Percentiles rank a stretch among this genome's conserved stretches.
Evolutionary conservation across 2,888 invertebrate species (phyloP).

Genomic region (Cephus spinipes): DNA sequence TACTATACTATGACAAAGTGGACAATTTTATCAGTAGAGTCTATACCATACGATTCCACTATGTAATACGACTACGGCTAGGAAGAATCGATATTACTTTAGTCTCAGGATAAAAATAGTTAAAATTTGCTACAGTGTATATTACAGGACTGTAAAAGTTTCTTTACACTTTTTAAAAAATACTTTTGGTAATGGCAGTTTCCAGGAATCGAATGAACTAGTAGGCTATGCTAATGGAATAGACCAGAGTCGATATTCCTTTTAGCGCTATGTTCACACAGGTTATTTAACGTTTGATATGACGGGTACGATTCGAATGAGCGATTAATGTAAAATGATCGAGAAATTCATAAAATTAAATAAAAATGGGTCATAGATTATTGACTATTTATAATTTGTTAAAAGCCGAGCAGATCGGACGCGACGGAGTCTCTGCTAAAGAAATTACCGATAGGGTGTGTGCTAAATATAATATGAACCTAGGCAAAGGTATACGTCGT

Average conservation of each 20-base stretch:
- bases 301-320: not conserved
- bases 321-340: not conserved
- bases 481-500: slow-evolving; percentile 40
- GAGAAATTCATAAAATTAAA: not conserved
- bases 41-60: not conserved
- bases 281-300: not conserved
- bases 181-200: not conserved
- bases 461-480: slow-evolving; percentile 37
- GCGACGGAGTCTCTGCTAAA: slow-evolving; percentile 38
- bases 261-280: not conserved
- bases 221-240: not conserved
- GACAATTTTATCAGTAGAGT: not conserved
- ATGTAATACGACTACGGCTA: not conserved
- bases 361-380: slow-evolving; percentile 40
- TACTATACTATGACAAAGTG: not conserved
- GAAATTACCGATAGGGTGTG: slow-evolving; percentile 49
- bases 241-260: not conserved
- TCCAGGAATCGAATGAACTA: not conserved
- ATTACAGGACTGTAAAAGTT: not conserved
- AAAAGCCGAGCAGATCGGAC: slow-evolving; percentile 31
- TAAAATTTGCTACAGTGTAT: not conserved
- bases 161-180: not conserved
- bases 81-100: not conserved
- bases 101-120: not conserved
- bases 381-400: slow-evolving; percentile 47